Evolutionary conservation across 2,888 invertebrate genomes (phyloP), one percentile per base, ranked within the genome.

Genomic region (Cheilosia pagana): DNA sequence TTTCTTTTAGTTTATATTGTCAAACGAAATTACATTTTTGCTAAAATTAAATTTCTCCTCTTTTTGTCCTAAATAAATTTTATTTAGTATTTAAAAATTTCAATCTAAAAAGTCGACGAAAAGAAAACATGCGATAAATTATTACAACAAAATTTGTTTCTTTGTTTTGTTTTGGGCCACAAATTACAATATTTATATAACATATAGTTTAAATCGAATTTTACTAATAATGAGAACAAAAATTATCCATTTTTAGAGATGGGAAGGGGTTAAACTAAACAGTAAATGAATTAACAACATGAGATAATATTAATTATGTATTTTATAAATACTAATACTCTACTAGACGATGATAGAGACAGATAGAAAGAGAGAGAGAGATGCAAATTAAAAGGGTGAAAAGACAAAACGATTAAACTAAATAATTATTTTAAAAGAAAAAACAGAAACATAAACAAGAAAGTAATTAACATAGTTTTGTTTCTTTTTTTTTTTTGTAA

Each of bases 261-360:
- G 23, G 23, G 21, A 50, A 21, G n/a, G 39, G n/a, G 48, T 12
- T 62, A 23, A 57, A n/a, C 35, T 48, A 60, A 68, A 74, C 21
- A 62, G 55, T 21, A 23, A 63, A 67, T 59, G 48, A 71, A 59
- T 59, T 57, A 67, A 76, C 65, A 76, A 70, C 57, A 71, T 65
- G 50, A 67, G 43, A 57, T 63, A 52, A 45, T 68, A 57, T 81
- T 77, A 59, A 62, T 50, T 70, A 77, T 85, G 81, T 82, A 71
- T 82, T 81, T 81, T 81, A 71, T 81, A 81, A 81, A 81, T 81
- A 81, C 72, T 72, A 62, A 71, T 72, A 78, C 57, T 83, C 68
- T 79, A 57, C 68, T 57, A 74, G 45, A 52, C 10, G 41, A 23
- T 57, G 48, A 63, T 41, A 48, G 50, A 39, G 59, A 72, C 4